Evolutionary conservation across 2,797 vertebrate species (phyloP).

Genomic region (Prionace glauca): DNA sequence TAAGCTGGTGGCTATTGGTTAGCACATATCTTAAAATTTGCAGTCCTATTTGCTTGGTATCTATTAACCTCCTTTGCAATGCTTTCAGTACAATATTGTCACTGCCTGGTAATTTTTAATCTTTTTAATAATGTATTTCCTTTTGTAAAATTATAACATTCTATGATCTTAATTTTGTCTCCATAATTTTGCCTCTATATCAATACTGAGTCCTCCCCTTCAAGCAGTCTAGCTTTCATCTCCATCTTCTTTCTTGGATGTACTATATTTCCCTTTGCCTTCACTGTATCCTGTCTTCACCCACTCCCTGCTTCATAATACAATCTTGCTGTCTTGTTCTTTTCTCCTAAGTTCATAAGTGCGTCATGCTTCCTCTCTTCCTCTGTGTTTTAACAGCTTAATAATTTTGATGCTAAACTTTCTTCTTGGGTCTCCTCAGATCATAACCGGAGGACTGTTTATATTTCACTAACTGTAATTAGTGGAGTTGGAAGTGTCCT

Average conservation of each 20-base stretch:
- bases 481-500: constrained; percentile 91
- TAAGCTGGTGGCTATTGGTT: not conserved
- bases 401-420: not conserved
- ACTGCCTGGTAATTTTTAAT: not conserved
- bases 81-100: not conserved
- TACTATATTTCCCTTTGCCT: not conserved
- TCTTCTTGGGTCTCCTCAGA: constrained; percentile 59
- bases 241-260: not conserved
- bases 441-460: constrained; percentile 83
- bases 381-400: not conserved
- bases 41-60: not conserved
- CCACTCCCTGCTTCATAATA: not conserved
- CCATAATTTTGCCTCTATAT: not conserved
- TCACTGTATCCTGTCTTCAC: not conserved
- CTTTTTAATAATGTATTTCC: not conserved
- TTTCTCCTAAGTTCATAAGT: not conserved
- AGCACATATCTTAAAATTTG: not conserved
- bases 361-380: too few species aligned
- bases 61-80: not conserved
- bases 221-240: not conserved
- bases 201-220: not conserved
- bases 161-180: not conserved
- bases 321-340: not conserved
- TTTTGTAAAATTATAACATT: not conserved
- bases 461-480: constrained; percentile 90